Evolutionary conservation across 2,888 invertebrate species (phyloP).

Genomic region (Tenthredo distinguenda): DNA sequence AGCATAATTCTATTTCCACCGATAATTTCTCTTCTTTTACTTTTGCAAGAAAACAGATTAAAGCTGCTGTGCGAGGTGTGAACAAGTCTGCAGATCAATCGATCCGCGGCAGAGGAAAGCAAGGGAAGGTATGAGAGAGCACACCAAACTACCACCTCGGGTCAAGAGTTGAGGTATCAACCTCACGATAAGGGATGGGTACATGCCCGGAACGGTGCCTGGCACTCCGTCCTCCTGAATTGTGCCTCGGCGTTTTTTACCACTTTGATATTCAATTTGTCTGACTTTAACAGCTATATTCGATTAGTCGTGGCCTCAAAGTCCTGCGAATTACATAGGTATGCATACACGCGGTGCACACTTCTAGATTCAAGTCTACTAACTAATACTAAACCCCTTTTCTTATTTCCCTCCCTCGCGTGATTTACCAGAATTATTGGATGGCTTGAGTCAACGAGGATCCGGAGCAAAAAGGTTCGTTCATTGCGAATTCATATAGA

Average conservation of each 20-base stretch:
- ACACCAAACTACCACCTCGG: not conserved
- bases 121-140: not conserved
- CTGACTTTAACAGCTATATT: not conserved
- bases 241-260: not conserved
- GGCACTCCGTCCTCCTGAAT: constrained; percentile 15
- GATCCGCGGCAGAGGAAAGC: not conserved
- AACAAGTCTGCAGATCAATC: not conserved
- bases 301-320: constrained; percentile 7
- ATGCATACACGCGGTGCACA: not conserved
- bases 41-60: not conserved
- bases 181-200: constrained; percentile 1
- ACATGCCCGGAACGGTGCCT: not conserved
- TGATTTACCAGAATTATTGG: not conserved
- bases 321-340: not conserved
- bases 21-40: not conserved
- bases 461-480: not conserved
- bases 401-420: not conserved
- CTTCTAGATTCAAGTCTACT: not conserved
- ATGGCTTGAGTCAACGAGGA: not conserved
- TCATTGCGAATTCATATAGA: constrained; percentile 34
- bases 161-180: constrained; percentile 40
- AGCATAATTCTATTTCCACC: not conserved
- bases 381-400: not conserved
- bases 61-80: not conserved
- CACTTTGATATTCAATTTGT: not conserved